Percentiles rank a stretch among this genome's conserved stretches.
Evolutionary conservation across 2,888 invertebrate genomes (phyloP).

Genomic region (Xestia ashworthii): DNA sequence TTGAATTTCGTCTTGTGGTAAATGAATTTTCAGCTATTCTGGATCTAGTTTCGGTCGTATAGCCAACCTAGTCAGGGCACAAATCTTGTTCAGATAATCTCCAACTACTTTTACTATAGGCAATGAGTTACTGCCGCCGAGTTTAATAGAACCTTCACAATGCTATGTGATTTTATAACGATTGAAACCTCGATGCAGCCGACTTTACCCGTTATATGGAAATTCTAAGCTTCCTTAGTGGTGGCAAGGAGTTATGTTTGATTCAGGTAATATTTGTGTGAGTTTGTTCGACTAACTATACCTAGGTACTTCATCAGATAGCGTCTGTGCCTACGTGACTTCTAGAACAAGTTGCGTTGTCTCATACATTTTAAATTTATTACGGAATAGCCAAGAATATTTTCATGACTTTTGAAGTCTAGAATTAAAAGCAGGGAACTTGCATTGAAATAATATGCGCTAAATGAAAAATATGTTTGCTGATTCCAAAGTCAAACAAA

Average conservation of each 20-base stretch:
- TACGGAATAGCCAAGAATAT: slow-evolving; percentile 1
- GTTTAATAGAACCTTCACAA: slow-evolving; percentile 80
- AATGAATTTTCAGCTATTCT: slow-evolving; percentile 53
- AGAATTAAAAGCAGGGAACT: not conserved
- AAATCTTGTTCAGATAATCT: slow-evolving; percentile 88
- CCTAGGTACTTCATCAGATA: not conserved
- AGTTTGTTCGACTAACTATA: slow-evolving; percentile 25
- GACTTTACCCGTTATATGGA: slow-evolving; percentile 62
- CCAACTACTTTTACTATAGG: slow-evolving; percentile 84
- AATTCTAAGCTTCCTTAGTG: slow-evolving; percentile 53
- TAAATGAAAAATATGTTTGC: slow-evolving; percentile 15
- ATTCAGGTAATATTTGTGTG: slow-evolving; percentile 47
- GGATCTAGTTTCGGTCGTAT: slow-evolving; percentile 45
- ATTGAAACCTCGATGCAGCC: slow-evolving; percentile 66
- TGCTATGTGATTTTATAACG: slow-evolving; percentile 76
- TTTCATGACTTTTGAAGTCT: not conserved
- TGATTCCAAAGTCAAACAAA: slow-evolving; percentile 16
- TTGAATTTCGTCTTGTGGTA: slow-evolving; percentile 56
- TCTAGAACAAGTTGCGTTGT: not conserved
- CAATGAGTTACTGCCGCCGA: slow-evolving; percentile 77
- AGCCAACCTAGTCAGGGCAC: slow-evolving; percentile 86
- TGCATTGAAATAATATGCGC: not conserved
- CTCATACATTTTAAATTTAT: not conserved
- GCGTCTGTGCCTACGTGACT: slow-evolving; percentile 5
- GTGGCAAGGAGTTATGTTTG: slow-evolving; percentile 41